Evolutionary conservation across 2,888 invertebrate species (phyloP), one percentile per base, ranked within the genome.

Genomic region (Drosophila atripex): DNA sequence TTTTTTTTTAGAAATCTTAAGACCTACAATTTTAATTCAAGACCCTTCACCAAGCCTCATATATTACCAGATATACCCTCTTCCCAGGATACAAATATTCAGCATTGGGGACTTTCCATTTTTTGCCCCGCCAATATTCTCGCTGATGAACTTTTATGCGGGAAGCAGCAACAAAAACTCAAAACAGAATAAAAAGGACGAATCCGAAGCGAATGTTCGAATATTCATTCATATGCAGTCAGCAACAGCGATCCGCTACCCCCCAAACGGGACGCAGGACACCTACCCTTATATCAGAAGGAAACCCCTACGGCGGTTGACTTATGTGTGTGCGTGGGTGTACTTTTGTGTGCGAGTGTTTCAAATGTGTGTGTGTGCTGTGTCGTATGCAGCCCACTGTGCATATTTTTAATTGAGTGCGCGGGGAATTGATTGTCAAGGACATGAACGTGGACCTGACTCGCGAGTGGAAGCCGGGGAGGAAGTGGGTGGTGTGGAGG

Each of bases 381-480:
- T 66, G 75, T 72, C 66, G 78, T 74, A 70, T 74, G 79, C 84
- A 84, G 80, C 78, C 75, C 63, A 64, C 65, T 64, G 80, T 86
- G 83, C 87, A 83, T 83, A 83, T 85, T 84, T 84, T 87, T 84
- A 84, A 84, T 84, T 84, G 83, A 84, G 87, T 84, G 86, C 82
- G 86, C 87, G 75, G 83, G 87, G 83, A 84, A 84, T 84, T 84
- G 83, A 84, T 84, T 84, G 83, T 87, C 83, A 84, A 84, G 83
- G 83, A 84, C 83, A 77, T 83, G 87, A 71, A 76, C 76, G 82
- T 82, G 77, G 79, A 75, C 64, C 80, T 77, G 87, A 65, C 75
- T 75, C 50, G 71, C 50, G 46, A 54, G 54, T 55, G 54, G 52
- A 35, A 32, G 50, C 2, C 11, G 14, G 45, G 8, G 55, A 49